Conservation (phyloP, 2,888 invertebrate genomes). For the Leptinotarsa rubiginosa region DNA sequence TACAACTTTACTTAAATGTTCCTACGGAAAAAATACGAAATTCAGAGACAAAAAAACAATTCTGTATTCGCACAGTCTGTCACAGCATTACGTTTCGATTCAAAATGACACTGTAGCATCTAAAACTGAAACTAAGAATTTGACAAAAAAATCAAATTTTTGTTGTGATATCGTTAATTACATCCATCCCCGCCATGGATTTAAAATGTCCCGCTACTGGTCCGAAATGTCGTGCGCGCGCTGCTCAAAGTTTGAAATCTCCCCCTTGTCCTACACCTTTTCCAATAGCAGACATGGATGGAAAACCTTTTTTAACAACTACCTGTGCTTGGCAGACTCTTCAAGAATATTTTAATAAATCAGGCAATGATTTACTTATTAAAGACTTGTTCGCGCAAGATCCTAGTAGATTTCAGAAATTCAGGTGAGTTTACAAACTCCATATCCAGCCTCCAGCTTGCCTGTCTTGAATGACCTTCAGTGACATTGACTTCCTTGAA, state of each 20-base stretch:
- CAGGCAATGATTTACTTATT: conserved; percentile 83
- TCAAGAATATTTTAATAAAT: conserved; percentile 77
- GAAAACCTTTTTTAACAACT: conserved; percentile 69
- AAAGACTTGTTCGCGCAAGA: conserved; percentile 85
- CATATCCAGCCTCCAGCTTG: conserved; percentile 12
- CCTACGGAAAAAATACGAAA: too few relatives aligned
- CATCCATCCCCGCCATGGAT: conserved; percentile 26
- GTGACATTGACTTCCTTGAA: conserved; percentile 41
- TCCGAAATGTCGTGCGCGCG: conserved; percentile 45
- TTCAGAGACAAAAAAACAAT: too few relatives aligned
- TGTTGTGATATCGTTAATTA: conserved; percentile 4
- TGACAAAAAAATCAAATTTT: background rate
- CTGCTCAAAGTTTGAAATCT: conserved; percentile 19
- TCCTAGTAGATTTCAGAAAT: conserved; percentile 85
- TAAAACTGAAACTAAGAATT: background rate
- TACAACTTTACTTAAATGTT: too few relatives aligned
- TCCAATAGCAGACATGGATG: conserved; percentile 64
- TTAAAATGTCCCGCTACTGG: conserved; percentile 45
- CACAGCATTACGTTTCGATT: too few relatives aligned
- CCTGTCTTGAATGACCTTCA: conserved; percentile 46
- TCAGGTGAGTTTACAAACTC: conserved; percentile 74
- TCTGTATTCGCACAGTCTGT: too few relatives aligned
- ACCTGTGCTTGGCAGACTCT: conserved; percentile 83
- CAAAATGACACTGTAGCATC: too few relatives aligned
- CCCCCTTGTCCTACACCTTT: background rate